Evolutionary conservation across 2,797 vertebrate species (phyloP).

Genomic region (Cygnus olor): DNA sequence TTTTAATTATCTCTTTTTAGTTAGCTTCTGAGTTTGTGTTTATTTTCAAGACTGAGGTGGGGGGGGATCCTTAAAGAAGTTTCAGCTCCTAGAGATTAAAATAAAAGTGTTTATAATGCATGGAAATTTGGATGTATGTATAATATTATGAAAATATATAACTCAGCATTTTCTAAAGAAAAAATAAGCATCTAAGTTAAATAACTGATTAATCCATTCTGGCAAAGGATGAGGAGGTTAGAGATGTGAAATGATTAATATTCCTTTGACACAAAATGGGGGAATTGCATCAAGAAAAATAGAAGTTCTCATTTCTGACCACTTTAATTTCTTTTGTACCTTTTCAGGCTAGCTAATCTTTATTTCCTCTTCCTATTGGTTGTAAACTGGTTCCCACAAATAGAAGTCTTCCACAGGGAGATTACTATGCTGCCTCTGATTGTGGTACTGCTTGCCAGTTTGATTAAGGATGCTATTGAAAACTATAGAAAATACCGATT

Average conservation of each 20-base stretch:
- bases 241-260: not conserved
- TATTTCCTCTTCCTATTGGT: conserved; percentile 79
- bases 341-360: conserved; percentile 78
- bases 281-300: not conserved
- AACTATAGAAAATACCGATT: conserved; percentile 76
- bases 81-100: not conserved
- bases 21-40: not conserved
- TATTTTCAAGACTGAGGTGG: not conserved
- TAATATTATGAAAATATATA: not conserved
- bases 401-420: conserved; percentile 79
- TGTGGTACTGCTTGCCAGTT: conserved; percentile 72
- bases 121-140: not conserved
- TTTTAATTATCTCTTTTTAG: too few species aligned
- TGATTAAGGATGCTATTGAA: conserved; percentile 78
- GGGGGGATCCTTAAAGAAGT: not conserved
- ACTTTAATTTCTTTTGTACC: not conserved
- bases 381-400: conserved; percentile 79
- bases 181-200: not conserved
- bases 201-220: not conserved
- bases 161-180: not conserved
- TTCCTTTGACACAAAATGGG: not conserved
- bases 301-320: not conserved
- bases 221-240: not conserved
- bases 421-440: conserved; percentile 78
- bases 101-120: not conserved